A percentile compares a stretch with the other conserved stretches of the same genome.
phyloP scores from a whole-genome alignment of 2,888 invertebrate species.

The Crossocerus cetratus region DNA sequence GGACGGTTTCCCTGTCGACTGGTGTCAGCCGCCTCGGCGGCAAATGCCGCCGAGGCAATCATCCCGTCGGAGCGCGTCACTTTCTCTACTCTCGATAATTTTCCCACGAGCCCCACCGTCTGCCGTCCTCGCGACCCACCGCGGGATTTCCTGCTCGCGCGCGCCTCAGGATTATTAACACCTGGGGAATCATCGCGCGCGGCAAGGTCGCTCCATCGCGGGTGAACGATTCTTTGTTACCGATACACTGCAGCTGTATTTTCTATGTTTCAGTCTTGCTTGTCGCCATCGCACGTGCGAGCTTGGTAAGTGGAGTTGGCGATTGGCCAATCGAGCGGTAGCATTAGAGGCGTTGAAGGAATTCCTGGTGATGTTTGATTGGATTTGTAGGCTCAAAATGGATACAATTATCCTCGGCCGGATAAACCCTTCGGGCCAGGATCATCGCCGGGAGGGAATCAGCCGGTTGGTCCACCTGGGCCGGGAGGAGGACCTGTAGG shows the following conservation, averaged over 20 bases:
- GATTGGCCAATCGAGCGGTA: not conserved
- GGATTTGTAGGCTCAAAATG: conserved; percentile 81
- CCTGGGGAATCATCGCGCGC: not conserved
- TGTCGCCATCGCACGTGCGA: conserved; percentile 65
- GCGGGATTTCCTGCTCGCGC: conserved; percentile 28
- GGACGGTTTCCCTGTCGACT: not conserved
- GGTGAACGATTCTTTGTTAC: not conserved
- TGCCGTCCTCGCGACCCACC: conserved; percentile 8
- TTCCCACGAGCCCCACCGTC: not conserved
- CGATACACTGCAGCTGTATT: conserved; percentile 9
- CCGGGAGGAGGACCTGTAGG: conserved; percentile 54
- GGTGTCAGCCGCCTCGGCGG: conserved; percentile 1
- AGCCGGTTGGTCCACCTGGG: conserved; percentile 19
- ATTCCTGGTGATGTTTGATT: not conserved
- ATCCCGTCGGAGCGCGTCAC: not conserved
- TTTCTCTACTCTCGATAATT: conserved; percentile 3
- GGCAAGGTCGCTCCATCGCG: not conserved
- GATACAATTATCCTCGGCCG: conserved; percentile 87
- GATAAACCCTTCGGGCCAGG: conserved; percentile 79
- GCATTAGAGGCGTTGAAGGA: not conserved
- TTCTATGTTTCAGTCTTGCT: conserved; percentile 70
- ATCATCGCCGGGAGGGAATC: not conserved
- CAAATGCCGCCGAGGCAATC: not conserved
- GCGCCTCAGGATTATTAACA: not conserved
- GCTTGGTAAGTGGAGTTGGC: conserved; percentile 64